phyloP scores from a whole-genome alignment of 2,888 invertebrate species.

The Hyposoter didymator region DNA sequence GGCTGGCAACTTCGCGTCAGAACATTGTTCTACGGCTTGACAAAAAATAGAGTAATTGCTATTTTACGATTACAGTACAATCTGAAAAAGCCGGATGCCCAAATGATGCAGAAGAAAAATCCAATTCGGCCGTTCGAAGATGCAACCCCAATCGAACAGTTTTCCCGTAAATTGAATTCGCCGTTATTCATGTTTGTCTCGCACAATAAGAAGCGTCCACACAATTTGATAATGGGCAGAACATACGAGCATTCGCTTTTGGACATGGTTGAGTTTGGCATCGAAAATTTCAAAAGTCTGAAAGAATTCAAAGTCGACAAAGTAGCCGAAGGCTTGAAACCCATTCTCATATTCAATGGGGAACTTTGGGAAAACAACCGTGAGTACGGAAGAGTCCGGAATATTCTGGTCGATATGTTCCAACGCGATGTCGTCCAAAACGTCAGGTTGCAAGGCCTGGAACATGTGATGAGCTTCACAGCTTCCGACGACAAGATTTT shows the following conservation, averaged over 20 bases:
- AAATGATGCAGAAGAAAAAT: constrained; percentile 92
- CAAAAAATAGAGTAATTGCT: not conserved
- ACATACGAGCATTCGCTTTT: constrained; percentile 95
- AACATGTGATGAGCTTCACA: constrained; percentile 96
- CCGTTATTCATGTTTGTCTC: constrained; percentile 96
- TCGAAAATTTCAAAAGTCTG: constrained; percentile 93
- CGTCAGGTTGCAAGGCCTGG: constrained; percentile 95
- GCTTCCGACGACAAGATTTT: constrained; percentile 92
- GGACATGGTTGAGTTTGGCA: constrained; percentile 98
- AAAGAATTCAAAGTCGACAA: constrained; percentile 92
- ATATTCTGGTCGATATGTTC: constrained; percentile 96
- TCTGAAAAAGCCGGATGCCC: constrained; percentile 94
- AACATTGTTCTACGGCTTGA: too few species aligned
- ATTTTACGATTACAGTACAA: constrained; percentile 86
- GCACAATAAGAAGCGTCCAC: constrained; percentile 97
- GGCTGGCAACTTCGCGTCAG: too few species aligned
- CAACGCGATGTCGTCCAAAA: constrained; percentile 92
- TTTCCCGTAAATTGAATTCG: constrained; percentile 93
- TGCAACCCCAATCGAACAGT: constrained; percentile 90
- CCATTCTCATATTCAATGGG: constrained; percentile 96
- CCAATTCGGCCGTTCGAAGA: constrained; percentile 97
- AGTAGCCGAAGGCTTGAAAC: constrained; percentile 93
- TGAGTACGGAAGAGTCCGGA: constrained; percentile 93
- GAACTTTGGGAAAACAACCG: constrained; percentile 94
- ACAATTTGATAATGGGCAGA: constrained; percentile 95